Conservation (phyloP, 2,797 vertebrate genomes). For the Microtus obscurus region DNA sequence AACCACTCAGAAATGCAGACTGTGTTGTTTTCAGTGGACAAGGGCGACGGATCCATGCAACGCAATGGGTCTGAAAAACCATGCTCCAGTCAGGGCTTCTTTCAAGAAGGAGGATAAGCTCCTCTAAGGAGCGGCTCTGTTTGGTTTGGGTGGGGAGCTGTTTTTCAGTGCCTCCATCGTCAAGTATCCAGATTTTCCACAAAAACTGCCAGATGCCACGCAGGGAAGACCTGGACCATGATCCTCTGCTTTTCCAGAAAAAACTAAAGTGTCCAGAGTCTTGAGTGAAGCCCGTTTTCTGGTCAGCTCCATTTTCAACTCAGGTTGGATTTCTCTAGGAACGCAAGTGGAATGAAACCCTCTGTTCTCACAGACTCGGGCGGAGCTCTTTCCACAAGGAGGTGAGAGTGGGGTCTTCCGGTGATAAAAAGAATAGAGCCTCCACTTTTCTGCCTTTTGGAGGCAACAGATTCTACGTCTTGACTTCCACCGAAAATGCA, state of each 20-base stretch:
- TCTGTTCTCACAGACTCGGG: background rate
- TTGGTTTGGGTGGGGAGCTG: conserved; percentile 47
- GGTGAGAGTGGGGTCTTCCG: background rate
- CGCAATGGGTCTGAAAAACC: background rate
- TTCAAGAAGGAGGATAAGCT: background rate
- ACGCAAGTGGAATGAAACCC: background rate
- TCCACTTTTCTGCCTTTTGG: background rate
- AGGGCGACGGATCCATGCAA: background rate
- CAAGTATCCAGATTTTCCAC: conserved; percentile 62
- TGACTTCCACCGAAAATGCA: background rate
- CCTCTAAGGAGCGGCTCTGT: background rate
- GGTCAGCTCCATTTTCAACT: background rate
- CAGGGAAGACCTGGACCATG: background rate
- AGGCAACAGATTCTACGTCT: background rate
- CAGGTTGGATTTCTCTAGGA: background rate
- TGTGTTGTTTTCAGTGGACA: background rate
- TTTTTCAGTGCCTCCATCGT: conserved; percentile 38
- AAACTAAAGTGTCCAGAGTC: background rate
- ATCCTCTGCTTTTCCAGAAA: background rate
- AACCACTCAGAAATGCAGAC: background rate
- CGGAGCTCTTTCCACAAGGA: background rate
- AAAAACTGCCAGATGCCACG: background rate
- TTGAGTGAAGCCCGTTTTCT: background rate
- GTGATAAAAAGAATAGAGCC: background rate
- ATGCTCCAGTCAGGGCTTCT: background rate